Conservation (phyloP, 2,888 invertebrate genomes). For the Temnothorax rugatulus region DNA sequence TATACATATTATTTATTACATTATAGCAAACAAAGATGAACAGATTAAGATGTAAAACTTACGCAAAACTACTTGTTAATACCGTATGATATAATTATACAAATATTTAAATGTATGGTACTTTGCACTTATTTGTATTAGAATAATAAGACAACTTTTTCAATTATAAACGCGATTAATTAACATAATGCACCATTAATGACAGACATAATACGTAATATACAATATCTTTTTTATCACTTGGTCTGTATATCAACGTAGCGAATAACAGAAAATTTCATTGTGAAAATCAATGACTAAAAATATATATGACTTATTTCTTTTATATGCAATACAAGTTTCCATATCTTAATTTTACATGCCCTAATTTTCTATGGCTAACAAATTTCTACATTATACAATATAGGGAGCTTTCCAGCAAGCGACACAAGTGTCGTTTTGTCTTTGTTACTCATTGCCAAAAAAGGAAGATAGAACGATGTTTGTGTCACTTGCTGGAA, state of each 20-base stretch:
- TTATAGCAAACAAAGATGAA: constrained; percentile 62
- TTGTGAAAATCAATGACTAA: constrained; percentile 50
- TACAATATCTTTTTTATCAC: constrained; percentile 43
- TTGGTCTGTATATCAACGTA: constrained; percentile 46
- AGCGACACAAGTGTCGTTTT: no score
- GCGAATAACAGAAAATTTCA: constrained; percentile 54
- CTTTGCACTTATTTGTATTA: constrained; percentile 60
- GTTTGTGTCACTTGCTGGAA: no score
- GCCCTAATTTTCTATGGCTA: constrained; percentile 53
- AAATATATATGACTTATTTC: constrained; percentile 51
- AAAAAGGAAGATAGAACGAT: no score
- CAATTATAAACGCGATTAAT: constrained; percentile 57
- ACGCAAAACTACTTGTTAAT: constrained; percentile 72
- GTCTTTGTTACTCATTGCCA: no score
- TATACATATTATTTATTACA: constrained; percentile 72
- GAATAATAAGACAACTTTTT: constrained; percentile 52
- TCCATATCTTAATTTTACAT: constrained; percentile 50
- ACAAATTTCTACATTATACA: constrained; percentile 63
- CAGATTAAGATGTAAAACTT: constrained; percentile 64
- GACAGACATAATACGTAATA: constrained; percentile 53
- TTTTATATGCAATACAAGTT: constrained; percentile 38
- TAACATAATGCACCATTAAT: constrained; percentile 64
- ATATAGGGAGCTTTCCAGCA: background rate
- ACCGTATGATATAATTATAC: constrained; percentile 75
- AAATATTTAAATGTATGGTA: constrained; percentile 73